Evolutionary conservation across 2,888 invertebrate genomes (phyloP).

Genomic region (Eutolmus rufibarbis): DNA sequence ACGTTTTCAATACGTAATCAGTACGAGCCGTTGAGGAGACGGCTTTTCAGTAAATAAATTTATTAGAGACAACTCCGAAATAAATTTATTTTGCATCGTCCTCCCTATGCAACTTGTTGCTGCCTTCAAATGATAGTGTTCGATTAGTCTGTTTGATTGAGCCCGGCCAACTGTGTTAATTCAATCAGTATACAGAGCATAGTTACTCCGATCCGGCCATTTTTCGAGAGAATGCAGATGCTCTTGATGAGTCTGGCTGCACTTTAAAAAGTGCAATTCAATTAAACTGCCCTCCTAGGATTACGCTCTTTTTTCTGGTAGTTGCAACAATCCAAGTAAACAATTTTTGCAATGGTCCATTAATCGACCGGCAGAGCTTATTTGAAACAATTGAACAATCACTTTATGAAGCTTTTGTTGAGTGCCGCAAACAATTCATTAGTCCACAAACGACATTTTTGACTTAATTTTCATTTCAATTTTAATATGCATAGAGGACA

Average conservation of each 20-base stretch:
- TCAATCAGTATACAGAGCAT: background rate
- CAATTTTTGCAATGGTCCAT: background rate
- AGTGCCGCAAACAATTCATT: too few relatives aligned
- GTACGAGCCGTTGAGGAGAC: background rate
- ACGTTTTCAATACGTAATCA: constrained; percentile 28
- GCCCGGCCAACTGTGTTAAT: background rate
- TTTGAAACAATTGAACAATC: background rate
- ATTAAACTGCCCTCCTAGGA: background rate
- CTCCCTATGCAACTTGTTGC: background rate
- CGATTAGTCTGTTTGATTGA: background rate
- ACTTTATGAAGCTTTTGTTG: background rate
- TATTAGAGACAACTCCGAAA: background rate
- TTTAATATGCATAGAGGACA: too few relatives aligned
- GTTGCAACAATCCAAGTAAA: background rate
- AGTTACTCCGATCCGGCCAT: background rate
- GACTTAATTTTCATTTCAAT: too few relatives aligned
- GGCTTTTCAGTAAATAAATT: constrained; percentile 28
- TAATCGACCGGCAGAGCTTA: background rate
- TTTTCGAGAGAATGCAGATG: background rate
- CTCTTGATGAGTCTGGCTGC: background rate
- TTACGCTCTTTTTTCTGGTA: background rate
- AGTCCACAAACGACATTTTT: too few relatives aligned
- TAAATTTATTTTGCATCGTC: background rate
- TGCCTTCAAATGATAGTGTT: background rate
- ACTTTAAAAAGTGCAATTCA: background rate